Evolutionary conservation across 2,113 vertebrate species (phyloP), one percentile per base, ranked within the genome.

Genomic region (Sisor rabdophorus): DNA sequence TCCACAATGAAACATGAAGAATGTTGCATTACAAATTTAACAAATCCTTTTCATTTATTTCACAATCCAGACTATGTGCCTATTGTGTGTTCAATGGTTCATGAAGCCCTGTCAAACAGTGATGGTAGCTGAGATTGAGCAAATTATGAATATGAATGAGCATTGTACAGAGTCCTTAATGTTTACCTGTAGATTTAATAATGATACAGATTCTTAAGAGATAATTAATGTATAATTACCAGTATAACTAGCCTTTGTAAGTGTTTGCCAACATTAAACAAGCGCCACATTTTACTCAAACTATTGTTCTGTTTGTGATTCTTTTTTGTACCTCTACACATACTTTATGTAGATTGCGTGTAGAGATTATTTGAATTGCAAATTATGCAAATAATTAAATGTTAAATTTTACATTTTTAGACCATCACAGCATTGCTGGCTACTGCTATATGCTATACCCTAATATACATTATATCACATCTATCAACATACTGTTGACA

Each of bases 1-100:
- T 59, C 11, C 24, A 61, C 53, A 68, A 40, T 40, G 44, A 65
- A 78, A 71, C 75, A 65, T 44, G 9, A 55, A 75, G 72, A 78
- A 81, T 60, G 72, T 36, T 22, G 24, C 44, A 68, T 44, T 17
- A 50, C 20, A 73, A 61, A 76, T 61, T 67, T 44, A 48, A 55
- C 63, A 36, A 63, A 20, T 10, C 4, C 13, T 65, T 47, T 65
- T 47, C 5, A 10, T 67, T 17, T 11, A 17, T 48, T 48, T 9
- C 22, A 48, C 40, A 48, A 26, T 48, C 20, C 7, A 22, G 11
- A 64, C 15, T 15, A n/a, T 22, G 36, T 11, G 11, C 4, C 20
- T 65, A 24, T 11, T 47, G 0, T 24, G 12, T 24, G 32, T 44
- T 6, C n/a, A n/a, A 64, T 22, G 11, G 11, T 20, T 65, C 22